Conservation (phyloP, 2,888 invertebrate genomes). For the Diarsia mendica region DNA sequence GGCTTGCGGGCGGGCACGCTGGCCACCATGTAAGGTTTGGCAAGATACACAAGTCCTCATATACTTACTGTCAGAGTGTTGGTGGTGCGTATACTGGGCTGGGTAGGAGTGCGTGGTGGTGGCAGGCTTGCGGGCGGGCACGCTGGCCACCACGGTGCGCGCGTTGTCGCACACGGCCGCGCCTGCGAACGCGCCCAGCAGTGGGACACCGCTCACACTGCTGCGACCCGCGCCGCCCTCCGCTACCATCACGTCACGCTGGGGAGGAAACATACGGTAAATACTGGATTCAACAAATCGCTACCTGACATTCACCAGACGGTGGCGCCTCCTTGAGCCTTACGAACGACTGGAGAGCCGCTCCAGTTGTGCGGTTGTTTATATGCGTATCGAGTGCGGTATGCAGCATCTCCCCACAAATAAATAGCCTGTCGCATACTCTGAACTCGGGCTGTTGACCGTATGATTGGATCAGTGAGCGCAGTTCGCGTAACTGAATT, state of each 20-base stretch:
- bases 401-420: too few relatives aligned
- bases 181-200: slow-evolving; percentile 86
- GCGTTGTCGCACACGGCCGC: slow-evolving; percentile 9
- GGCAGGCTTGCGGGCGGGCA: slow-evolving; percentile 83
- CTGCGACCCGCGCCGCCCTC: slow-evolving; percentile 47
- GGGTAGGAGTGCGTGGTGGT: slow-evolving; percentile 45
- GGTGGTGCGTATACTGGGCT: slow-evolving; percentile 59
- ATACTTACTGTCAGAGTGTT: slow-evolving; percentile 61
- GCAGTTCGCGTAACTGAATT: too few relatives aligned
- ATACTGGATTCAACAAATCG: too few relatives aligned
- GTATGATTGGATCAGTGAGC: too few relatives aligned
- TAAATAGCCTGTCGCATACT: too few relatives aligned
- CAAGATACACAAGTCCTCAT: slow-evolving; percentile 7
- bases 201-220: slow-evolving; percentile 76
- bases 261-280: background rate
- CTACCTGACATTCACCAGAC: too few relatives aligned
- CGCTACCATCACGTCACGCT: slow-evolving; percentile 76
- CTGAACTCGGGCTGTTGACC: too few relatives aligned
- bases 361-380: too few relatives aligned
- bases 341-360: too few relatives aligned
- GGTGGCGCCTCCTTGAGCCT: too few relatives aligned
- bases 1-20: slow-evolving; percentile 85
- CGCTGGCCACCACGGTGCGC: slow-evolving; percentile 61
- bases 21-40: too few relatives aligned
- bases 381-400: too few relatives aligned